Conservation (phyloP, 2,113 vertebrate genomes). For the Notiomystis cincta region DNA sequence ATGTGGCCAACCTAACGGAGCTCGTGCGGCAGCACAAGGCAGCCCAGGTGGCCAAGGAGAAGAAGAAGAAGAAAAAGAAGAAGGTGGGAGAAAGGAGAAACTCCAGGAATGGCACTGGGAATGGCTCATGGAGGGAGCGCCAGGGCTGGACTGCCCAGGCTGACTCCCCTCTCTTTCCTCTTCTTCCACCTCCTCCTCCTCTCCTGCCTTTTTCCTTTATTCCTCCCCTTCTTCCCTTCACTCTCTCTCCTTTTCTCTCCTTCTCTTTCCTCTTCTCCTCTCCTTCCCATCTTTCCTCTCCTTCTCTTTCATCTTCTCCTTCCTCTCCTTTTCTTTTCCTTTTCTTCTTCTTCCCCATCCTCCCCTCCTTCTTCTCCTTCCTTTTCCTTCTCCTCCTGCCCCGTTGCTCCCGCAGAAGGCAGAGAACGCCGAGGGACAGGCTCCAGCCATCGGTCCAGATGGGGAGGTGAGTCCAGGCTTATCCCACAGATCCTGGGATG, state of each 20-base stretch:
- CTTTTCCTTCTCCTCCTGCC: neutral
- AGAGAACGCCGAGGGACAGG: neutral
- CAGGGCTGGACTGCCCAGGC: neutral
- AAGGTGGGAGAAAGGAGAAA: slow-evolving; percentile 59
- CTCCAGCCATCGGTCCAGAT: neutral
- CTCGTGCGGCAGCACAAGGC: slow-evolving; percentile 95
- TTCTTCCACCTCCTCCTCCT: neutral
- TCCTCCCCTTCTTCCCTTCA: neutral
- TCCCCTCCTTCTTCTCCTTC: too few relatives aligned
- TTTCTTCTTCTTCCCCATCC: neutral
- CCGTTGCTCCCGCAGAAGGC: neutral
- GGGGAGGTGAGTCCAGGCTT: neutral
- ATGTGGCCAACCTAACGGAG: slow-evolving; percentile 95
- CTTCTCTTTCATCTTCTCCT: neutral
- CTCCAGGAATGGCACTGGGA: neutral
- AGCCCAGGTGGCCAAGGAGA: slow-evolving; percentile 92
- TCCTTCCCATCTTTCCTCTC: neutral
- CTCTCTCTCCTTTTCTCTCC: neutral
- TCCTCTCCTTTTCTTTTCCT: neutral
- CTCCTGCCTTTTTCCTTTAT: neutral
- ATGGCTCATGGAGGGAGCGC: neutral
- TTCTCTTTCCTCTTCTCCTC: neutral
- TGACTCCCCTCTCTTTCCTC: neutral
- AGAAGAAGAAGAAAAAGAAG: slow-evolving; percentile 96
- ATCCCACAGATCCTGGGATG: neutral